Conservation (phyloP, 2,797 vertebrate species). For the Danio albolineatus region DNA sequence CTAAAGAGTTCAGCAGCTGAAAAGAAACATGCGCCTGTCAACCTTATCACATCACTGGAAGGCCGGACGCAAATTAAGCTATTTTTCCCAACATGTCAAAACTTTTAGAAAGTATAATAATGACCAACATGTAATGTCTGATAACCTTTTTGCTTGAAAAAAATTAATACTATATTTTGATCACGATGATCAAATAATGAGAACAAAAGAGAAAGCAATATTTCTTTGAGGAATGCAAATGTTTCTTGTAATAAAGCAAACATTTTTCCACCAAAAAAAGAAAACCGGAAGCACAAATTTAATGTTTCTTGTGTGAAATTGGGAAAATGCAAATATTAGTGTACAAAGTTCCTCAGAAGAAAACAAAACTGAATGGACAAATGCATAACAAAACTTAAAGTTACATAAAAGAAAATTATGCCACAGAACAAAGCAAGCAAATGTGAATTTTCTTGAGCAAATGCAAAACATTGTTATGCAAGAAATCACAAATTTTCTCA, state of each 20-base stretch:
- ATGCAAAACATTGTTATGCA: background rate
- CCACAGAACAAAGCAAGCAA: background rate
- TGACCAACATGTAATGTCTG: background rate
- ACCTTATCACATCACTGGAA: background rate
- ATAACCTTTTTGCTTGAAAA: background rate
- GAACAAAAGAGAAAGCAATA: no score
- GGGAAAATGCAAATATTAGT: no score
- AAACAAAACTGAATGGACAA: background rate
- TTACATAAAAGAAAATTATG: no score
- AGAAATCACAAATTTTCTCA: background rate
- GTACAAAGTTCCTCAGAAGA: no score
- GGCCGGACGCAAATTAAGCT: background rate
- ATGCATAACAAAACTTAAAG: background rate
- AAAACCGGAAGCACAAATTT: no score
- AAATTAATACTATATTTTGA: background rate
- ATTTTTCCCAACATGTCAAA: background rate
- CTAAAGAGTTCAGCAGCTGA: constrained; percentile 26
- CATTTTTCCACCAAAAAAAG: no score
- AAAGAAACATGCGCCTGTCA: background rate
- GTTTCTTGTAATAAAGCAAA: no score
- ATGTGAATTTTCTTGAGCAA: background rate
- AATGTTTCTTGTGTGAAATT: no score
- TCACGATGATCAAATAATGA: background rate
- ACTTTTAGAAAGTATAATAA: background rate
- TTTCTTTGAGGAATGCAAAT: no score